A percentile compares a stretch with the other conserved stretches of the same genome.
phyloP scores from a whole-genome alignment of 2,797 vertebrate genomes.

The Vultur gryphus region DNA sequence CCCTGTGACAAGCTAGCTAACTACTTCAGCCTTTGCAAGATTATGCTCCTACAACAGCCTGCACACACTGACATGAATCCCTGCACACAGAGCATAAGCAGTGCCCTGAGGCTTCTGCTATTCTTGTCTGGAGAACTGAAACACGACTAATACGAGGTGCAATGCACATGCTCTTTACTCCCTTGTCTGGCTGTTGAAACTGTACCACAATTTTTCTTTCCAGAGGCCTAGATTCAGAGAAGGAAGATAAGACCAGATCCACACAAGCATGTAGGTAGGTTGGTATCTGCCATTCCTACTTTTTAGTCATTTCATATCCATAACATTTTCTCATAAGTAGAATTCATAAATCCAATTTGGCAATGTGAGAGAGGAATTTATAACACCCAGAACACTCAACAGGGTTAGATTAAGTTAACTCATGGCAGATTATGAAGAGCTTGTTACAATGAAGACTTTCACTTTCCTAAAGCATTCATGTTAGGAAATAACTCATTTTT shows the following conservation, averaged over 20 bases:
- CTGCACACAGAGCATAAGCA: neutral
- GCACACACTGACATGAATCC: neutral
- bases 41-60: neutral
- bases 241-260: neutral
- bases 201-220: neutral
- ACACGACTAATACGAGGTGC: neutral
- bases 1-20: neutral
- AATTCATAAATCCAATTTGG: neutral
- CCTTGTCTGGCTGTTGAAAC: neutral
- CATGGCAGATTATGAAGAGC: neutral
- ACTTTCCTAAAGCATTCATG: neutral
- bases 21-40: neutral
- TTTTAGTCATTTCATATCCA: neutral
- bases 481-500: neutral
- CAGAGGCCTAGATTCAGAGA: neutral
- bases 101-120: neutral
- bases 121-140: neutral
- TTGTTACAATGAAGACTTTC: neutral
- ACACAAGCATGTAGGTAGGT: fast-evolving
- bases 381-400: neutral
- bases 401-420: neutral
- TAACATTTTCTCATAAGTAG: neutral
- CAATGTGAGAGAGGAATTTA: neutral
- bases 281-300: neutral
- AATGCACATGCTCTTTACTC: neutral